A percentile compares a stretch with the other conserved stretches of the same genome.
Evolutionary conservation across 2,888 invertebrate genomes (phyloP).

Genomic region (Yponomeuta evonymella): DNA sequence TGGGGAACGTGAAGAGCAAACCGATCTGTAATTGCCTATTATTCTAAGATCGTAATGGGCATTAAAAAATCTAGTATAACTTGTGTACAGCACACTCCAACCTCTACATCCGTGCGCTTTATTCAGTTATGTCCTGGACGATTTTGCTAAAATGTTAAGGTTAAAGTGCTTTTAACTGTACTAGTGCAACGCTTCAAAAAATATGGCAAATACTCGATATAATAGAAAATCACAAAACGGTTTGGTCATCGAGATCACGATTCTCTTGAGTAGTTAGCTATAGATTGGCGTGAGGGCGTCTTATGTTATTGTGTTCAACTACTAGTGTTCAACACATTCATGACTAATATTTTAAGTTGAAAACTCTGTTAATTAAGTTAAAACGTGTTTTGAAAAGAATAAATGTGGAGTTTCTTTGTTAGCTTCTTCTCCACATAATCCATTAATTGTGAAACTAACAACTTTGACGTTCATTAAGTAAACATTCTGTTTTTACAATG

Average conservation of each 20-base stretch:
- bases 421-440: too few relatives aligned
- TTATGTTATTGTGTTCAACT: neutral
- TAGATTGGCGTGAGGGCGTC: neutral
- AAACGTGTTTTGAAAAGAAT: too few relatives aligned
- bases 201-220: neutral
- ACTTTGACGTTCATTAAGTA: too few relatives aligned
- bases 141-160: too few relatives aligned
- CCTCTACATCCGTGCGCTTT: neutral
- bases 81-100: neutral
- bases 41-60: neutral
- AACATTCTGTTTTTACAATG: too few relatives aligned
- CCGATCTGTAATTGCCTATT: neutral
- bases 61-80: neutral
- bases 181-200: neutral
- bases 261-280: neutral
- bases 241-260: neutral
- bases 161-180: too few relatives aligned
- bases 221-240: neutral
- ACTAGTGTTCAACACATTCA: too few relatives aligned
- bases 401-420: too few relatives aligned
- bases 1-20: neutral
- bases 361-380: too few relatives aligned
- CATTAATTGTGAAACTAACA: too few relatives aligned
- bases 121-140: too few relatives aligned
- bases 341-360: too few relatives aligned